phyloP scores from a whole-genome alignment of 1,140 invertebrate genomes.

The Physella acuta region DNA sequence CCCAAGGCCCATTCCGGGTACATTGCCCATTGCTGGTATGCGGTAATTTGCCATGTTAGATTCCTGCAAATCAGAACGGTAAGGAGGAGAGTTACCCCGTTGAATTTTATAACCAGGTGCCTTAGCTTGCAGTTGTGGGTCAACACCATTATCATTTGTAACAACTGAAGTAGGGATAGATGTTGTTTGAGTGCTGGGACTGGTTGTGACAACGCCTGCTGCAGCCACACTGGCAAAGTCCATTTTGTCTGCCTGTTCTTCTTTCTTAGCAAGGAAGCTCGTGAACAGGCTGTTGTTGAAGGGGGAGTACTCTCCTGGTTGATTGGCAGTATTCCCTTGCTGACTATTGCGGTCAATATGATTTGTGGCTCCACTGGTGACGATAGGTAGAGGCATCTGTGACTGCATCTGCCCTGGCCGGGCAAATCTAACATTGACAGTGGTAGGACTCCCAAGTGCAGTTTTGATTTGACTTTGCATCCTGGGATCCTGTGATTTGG shows the following conservation, averaged over 20 bases:
- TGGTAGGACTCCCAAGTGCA: constrained; percentile 23
- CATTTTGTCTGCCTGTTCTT: constrained; percentile 62
- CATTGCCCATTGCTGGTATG: not conserved
- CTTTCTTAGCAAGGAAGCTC: constrained; percentile 69
- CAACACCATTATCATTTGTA: constrained; percentile 67
- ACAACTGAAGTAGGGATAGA: constrained; percentile 47
- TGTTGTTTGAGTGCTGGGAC: constrained; percentile 41
- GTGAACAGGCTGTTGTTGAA: constrained; percentile 73
- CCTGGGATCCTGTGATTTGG: constrained; percentile 1
- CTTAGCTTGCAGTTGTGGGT: constrained; percentile 53
- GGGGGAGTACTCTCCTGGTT: constrained; percentile 71
- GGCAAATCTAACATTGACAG: constrained; percentile 27
- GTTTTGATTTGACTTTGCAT: constrained; percentile 22
- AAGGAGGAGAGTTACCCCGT: constrained; percentile 40
- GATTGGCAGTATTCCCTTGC: constrained; percentile 7
- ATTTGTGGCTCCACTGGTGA: constrained; percentile 36
- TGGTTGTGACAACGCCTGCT: constrained; percentile 61
- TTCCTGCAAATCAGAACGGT: constrained; percentile 12
- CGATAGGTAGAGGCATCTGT: constrained; percentile 45
- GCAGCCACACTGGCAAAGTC: constrained; percentile 77
- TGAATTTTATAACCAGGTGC: constrained; percentile 51
- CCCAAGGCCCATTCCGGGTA: not conserved
- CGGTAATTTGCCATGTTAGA: constrained; percentile 1
- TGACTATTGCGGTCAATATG: constrained; percentile 25
- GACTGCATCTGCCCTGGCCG: constrained; percentile 16